Conservation (phyloP, 2,113 vertebrate genomes). For the Pterophyllum scalare region DNA sequence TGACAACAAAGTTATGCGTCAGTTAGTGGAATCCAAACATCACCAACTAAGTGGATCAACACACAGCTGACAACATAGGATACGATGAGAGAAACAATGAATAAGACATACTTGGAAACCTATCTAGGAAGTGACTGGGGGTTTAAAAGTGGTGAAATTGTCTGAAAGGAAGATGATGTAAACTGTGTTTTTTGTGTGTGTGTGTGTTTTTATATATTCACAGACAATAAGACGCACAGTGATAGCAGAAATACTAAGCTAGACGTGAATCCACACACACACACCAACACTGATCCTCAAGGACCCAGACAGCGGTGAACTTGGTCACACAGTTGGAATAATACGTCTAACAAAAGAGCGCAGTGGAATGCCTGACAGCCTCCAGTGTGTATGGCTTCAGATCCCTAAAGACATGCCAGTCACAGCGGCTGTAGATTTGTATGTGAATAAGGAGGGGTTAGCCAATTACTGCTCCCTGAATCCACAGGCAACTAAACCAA, state of each 20-base stretch:
- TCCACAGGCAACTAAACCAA: slow-evolving; percentile 6
- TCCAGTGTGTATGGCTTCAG: slow-evolving; percentile 21
- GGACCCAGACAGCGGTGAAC: slow-evolving; percentile 5
- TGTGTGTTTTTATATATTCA: neutral
- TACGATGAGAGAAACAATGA: slow-evolving; percentile 21
- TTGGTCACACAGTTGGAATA: slow-evolving; percentile 48
- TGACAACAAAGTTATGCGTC: slow-evolving; percentile 13
- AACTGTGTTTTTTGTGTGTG: neutral
- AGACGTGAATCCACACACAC: neutral
- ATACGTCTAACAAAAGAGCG: slow-evolving; percentile 54
- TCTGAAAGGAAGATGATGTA: neutral
- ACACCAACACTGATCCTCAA: neutral
- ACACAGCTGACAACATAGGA: slow-evolving; percentile 3
- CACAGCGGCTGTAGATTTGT: slow-evolving; percentile 13
- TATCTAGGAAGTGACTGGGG: slow-evolving; percentile 1
- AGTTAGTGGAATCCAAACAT: slow-evolving; percentile 40
- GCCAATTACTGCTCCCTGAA: slow-evolving; percentile 32
- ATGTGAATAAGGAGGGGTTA: slow-evolving; percentile 5
- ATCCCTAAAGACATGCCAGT: slow-evolving; percentile 43
- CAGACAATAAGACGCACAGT: neutral
- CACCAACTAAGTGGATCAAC: slow-evolving; percentile 47
- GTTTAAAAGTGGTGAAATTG: neutral
- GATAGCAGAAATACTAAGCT: neutral
- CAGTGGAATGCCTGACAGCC: slow-evolving; percentile 44
- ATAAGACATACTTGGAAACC: neutral